phyloP scores from a whole-genome alignment of 2,113 vertebrate genomes.

The Rhadina sibilatrix region DNA sequence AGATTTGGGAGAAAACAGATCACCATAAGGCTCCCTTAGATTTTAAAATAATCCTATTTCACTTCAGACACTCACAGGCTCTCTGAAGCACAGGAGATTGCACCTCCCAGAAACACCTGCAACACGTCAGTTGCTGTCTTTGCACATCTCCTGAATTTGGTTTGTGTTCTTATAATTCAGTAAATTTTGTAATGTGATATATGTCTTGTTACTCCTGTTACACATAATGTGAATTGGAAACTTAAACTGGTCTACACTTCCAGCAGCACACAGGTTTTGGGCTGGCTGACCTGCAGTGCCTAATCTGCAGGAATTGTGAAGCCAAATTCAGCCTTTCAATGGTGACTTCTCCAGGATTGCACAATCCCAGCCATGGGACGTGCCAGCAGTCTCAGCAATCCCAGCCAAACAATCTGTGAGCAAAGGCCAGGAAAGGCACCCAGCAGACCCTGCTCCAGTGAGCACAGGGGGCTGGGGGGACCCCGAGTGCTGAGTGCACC shows the following conservation, averaged over 20 bases:
- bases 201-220: not conserved
- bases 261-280: not conserved
- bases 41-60: not conserved
- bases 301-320: not conserved
- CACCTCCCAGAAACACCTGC: not conserved
- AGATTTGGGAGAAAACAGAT: not conserved
- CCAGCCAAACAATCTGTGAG: not conserved
- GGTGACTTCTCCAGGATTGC: not conserved
- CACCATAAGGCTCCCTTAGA: not conserved
- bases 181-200: not conserved
- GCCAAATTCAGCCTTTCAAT: not conserved
- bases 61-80: not conserved
- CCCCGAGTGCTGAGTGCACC: not conserved
- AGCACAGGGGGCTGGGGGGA: not conserved
- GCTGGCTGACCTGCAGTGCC: not conserved
- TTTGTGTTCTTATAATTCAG: not conserved
- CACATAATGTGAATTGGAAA: not conserved
- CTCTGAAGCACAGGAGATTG: not conserved
- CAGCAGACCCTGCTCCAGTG: not conserved
- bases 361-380: not conserved
- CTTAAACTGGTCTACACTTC: not conserved
- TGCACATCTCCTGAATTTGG: not conserved
- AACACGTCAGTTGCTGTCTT: not conserved
- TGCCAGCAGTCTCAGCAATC: not conserved
- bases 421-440: conserved; percentile 18